These are phyloP conservation scores for Morone saxatilis DNA, from an alignment of 2,113 vertebrate genomes.

Conservation along the genomic window DNA sequence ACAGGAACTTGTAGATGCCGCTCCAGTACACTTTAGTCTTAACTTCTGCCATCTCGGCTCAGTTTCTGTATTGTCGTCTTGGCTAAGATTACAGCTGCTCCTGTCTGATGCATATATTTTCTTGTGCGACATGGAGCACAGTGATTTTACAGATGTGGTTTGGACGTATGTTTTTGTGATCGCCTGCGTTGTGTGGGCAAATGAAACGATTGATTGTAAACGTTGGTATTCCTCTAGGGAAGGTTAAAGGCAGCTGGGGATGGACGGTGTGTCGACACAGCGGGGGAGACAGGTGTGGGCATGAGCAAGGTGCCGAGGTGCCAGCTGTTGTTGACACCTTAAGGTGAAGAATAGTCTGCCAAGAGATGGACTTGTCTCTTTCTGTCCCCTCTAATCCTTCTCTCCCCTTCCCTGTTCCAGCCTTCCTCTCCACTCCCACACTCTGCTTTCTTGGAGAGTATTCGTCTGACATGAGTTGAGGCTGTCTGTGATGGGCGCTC, in stretches of 20 bases:
- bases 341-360: slow-evolving; percentile 65
- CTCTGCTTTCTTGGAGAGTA: slow-evolving; percentile 42
- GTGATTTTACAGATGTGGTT: neutral
- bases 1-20: neutral
- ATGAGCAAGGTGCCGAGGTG: slow-evolving; percentile 54
- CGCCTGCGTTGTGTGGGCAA: neutral
- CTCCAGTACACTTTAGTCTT: neutral
- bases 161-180: neutral
- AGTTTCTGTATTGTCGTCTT: slow-evolving; percentile 41
- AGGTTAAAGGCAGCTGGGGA: slow-evolving; percentile 29
- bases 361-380: slow-evolving; percentile 66
- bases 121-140: neutral
- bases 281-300: slow-evolving; percentile 60
- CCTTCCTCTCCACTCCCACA: neutral
- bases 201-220: neutral
- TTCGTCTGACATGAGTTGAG: slow-evolving; percentile 58
- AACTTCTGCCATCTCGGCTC: neutral
- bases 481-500: slow-evolving; percentile 57
- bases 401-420: slow-evolving; percentile 1
- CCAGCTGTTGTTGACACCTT: slow-evolving; percentile 73
- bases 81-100: slow-evolving; percentile 47
- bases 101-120: slow-evolving; percentile 26
- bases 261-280: slow-evolving; percentile 25
- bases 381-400: slow-evolving; percentile 60
- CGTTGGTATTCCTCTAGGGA: neutral